Evolutionary conservation across 2,888 invertebrate species (phyloP), one percentile per base, ranked within the genome.

Genomic region (Cepaea hortensis): DNA sequence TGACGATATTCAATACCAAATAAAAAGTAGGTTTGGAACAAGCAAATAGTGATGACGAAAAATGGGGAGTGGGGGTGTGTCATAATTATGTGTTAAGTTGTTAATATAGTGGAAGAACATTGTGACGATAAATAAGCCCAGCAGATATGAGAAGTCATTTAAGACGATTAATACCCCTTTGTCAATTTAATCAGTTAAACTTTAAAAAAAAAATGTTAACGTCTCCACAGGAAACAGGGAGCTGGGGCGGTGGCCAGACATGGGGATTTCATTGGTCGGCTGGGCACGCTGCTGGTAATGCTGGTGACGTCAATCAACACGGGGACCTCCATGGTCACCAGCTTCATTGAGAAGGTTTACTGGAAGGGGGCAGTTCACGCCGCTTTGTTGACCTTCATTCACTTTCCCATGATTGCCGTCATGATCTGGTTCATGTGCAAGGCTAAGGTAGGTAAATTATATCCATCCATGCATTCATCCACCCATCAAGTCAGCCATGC

Each of bases 401-500:
- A 85, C 70, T 0, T 85, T 7, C 85, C 85, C 3, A 70, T 85
- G n/a, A 65, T 81, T 0, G 75, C 62, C n/a, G 50, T 81, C 50
- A 81, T 85, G 85, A 81, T 85, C 46, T 85, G 85, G 85, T n/a
- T 85, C 20, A 65, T 85, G 81, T 70, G 50, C 20, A 85, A 85
- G 50, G 75, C 85, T 3, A 72, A 50, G 85, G 85, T 85, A 81
- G 18, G 85, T 72, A 13, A 23, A 1, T 23, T 15, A 9, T 72
- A n/a, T 68, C n/a, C 68, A 68, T 68, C n/a, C 68, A 68, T 68
- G 5, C 68, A 68, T 68, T 18, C 20, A 68, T n/a, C 68, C n/a
- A 68, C 5, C 20, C n/a, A 20, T 68, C 68, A 4, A 55, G 0
- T 11, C n/a, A 68, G 11, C n/a, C 68, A 20, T 18, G 18, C 18